Evolutionary conservation across 2,888 invertebrate species (phyloP).

Genomic region (Lasioglossum villosulum): DNA sequence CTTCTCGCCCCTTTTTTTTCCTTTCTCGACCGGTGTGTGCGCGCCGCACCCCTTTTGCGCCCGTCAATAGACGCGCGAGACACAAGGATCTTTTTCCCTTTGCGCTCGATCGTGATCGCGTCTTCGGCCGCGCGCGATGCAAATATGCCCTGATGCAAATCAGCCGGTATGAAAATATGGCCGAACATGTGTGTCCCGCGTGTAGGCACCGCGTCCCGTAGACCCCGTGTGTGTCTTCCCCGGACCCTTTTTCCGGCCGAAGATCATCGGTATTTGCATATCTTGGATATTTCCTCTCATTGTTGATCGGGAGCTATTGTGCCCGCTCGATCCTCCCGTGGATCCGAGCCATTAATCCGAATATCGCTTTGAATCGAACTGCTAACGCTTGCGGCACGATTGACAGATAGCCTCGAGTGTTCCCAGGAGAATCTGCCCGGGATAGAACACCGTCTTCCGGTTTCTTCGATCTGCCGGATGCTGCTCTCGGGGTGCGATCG

Average conservation of each 20-base stretch:
- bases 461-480: slow-evolving; percentile 43
- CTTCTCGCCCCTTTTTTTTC: not conserved
- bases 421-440: slow-evolving; percentile 76
- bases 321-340: slow-evolving; percentile 69
- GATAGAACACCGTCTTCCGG: slow-evolving; percentile 46
- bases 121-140: slow-evolving; percentile 78
- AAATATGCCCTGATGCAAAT: slow-evolving; percentile 84
- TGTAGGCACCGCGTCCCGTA: slow-evolving; percentile 5
- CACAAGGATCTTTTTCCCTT: slow-evolving; percentile 55
- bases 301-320: slow-evolving; percentile 81
- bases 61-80: slow-evolving; percentile 47
- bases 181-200: slow-evolving; percentile 81
- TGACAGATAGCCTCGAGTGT: slow-evolving; percentile 84
- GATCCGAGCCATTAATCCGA: slow-evolving; percentile 84
- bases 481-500: slow-evolving; percentile 20
- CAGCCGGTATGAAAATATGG: slow-evolving; percentile 78
- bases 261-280: slow-evolving; percentile 84
- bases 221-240: slow-evolving; percentile 53
- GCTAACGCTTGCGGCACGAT: slow-evolving; percentile 75
- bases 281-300: slow-evolving; percentile 84
- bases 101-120: slow-evolving; percentile 57
- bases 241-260: slow-evolving; percentile 80
- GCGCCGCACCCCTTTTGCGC: slow-evolving; percentile 48
- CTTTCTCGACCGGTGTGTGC: slow-evolving; percentile 39
- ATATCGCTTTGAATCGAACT: slow-evolving; percentile 82